Percentiles rank a stretch among this genome's conserved stretches.
These are phyloP conservation scores for Aleadryas rufinucha DNA, from an alignment of 2,113 vertebrate species.

Conservation along the genomic window DNA sequence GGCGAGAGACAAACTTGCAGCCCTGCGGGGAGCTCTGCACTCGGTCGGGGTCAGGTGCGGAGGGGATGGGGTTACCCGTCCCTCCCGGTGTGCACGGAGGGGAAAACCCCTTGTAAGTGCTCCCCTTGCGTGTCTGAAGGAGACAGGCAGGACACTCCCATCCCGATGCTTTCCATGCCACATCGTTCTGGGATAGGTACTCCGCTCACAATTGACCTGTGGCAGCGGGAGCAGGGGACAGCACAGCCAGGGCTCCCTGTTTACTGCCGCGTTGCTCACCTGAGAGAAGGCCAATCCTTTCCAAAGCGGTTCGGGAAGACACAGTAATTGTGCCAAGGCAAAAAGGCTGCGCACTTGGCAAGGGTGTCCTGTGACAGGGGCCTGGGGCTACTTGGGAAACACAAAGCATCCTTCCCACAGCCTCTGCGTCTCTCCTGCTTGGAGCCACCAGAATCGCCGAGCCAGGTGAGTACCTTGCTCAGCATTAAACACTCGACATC, in stretches of 20 bases:
- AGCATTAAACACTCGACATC: neutral
- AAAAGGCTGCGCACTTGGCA: neutral
- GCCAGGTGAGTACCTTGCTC: neutral
- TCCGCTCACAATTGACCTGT: accelerated
- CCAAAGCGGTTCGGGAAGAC: neutral
- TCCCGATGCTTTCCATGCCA: accelerated
- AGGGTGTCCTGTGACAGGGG: accelerated
- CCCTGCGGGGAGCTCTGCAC: accelerated
- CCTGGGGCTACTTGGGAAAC: neutral
- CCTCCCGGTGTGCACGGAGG: neutral
- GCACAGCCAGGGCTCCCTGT: neutral
- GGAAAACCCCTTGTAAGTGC: neutral
- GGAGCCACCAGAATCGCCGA: neutral
- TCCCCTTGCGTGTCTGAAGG: neutral
- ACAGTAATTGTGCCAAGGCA: neutral
- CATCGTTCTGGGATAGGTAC: accelerated
- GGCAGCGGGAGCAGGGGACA: neutral
- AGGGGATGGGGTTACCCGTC: neutral
- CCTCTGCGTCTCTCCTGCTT: neutral
- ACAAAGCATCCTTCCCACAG: neutral
- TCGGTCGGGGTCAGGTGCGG: neutral
- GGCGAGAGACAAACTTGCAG: neutral
- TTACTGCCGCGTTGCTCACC: accelerated
- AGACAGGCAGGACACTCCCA: neutral
- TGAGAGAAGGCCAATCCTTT: neutral